Percentiles rank a stretch among this genome's conserved stretches.
phyloP scores from a whole-genome alignment of 2,888 invertebrate species.

The Saturnia pavonia region DNA sequence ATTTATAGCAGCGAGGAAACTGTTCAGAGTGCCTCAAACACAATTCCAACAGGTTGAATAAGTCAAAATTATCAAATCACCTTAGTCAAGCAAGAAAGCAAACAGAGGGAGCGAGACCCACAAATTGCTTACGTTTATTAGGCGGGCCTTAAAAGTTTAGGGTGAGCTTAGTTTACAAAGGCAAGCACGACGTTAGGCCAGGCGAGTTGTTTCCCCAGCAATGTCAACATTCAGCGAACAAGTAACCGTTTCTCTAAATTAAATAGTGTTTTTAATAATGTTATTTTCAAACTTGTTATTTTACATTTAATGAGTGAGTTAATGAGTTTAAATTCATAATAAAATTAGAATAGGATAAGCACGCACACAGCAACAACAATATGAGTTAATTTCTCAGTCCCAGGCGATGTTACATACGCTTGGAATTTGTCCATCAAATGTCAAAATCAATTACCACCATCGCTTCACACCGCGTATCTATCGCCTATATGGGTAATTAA shows the following conservation, averaged over 20 bases:
- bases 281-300: background rate
- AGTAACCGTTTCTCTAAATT: slow-evolving; percentile 41
- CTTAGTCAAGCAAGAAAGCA: slow-evolving; percentile 73
- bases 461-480: slow-evolving; percentile 39
- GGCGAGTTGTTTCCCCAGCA: slow-evolving; percentile 68
- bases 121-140: slow-evolving; percentile 79
- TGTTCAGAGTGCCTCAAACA: slow-evolving; percentile 43
- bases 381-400: slow-evolving; percentile 37
- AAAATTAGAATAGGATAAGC: background rate
- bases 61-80: slow-evolving; percentile 81
- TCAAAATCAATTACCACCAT: slow-evolving; percentile 75
- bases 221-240: slow-evolving; percentile 66
- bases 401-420: slow-evolving; percentile 60
- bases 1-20: slow-evolving; percentile 28
- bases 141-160: slow-evolving; percentile 78
- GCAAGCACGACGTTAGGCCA: slow-evolving; percentile 68
- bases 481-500: slow-evolving; percentile 55
- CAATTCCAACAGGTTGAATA: slow-evolving; percentile 69
- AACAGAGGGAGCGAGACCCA: slow-evolving; percentile 76
- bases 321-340: background rate
- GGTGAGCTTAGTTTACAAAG: slow-evolving; percentile 75
- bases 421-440: slow-evolving; percentile 72
- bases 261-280: slow-evolving; percentile 38
- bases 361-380: background rate
- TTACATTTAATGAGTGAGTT: background rate